phyloP scores from a whole-genome alignment of 2,888 invertebrate species.

The Cylloceria caligata region DNA sequence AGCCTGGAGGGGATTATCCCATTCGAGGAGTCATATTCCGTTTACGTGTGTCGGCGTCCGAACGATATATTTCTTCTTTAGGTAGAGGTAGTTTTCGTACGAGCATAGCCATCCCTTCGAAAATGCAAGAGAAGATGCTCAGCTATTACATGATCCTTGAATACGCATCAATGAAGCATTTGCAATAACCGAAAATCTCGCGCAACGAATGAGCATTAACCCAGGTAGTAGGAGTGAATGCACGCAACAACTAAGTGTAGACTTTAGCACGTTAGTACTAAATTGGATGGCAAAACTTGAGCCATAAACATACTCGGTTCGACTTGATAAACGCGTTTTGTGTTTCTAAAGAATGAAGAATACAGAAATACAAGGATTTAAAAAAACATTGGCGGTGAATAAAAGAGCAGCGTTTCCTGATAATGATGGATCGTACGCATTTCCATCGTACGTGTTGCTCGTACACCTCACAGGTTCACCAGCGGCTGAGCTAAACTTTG shows the following conservation, averaged over 20 bases:
- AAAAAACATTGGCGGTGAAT: neutral
- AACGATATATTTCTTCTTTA: slow-evolving; percentile 7
- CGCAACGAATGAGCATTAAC: neutral
- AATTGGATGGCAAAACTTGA: slow-evolving; percentile 6
- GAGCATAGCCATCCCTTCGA: neutral
- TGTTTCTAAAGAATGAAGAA: neutral
- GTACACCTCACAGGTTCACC: neutral
- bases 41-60: neutral
- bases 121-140: neutral
- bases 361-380: neutral
- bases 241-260: neutral
- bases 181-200: neutral
- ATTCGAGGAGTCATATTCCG: neutral
- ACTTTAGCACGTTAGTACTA: neutral
- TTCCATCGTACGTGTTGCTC: slow-evolving; percentile 41
- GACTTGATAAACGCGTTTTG: neutral
- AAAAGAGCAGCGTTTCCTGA: slow-evolving; percentile 5
- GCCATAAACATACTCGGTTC: neutral
- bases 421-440: neutral
- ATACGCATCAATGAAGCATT: neutral
- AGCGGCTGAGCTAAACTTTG: neutral
- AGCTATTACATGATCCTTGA: neutral
- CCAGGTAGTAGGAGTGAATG: neutral
- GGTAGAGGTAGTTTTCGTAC: neutral
- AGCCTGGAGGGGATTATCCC: neutral